Percentiles rank a stretch among this genome's conserved stretches.
Evolutionary conservation across 2,797 vertebrate genomes (phyloP).

Genomic region (Brachyrhaphis roseni): DNA sequence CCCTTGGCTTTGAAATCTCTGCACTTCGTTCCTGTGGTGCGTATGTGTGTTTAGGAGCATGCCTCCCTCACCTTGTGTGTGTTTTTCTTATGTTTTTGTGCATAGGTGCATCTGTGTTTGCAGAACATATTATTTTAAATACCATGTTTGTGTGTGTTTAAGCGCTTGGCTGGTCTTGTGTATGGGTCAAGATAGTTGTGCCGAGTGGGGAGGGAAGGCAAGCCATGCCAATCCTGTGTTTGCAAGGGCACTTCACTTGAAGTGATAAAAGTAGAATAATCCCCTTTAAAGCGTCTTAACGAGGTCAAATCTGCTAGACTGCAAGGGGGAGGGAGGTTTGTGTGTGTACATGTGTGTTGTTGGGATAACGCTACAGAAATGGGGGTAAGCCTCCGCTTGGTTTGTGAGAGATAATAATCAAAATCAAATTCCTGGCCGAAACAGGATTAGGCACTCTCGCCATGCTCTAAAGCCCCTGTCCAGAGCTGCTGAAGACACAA

Average conservation of each 20-base stretch:
- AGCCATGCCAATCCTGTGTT: conserved; percentile 71
- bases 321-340: conserved; percentile 43
- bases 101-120: conserved; percentile 39
- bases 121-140: conserved; percentile 43
- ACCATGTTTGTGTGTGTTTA: conserved; percentile 65
- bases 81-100: conserved; percentile 28
- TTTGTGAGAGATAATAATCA: conserved; percentile 82
- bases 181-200: conserved; percentile 63
- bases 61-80: conserved; percentile 42
- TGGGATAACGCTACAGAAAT: conserved; percentile 68
- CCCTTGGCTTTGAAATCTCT: conserved; percentile 72
- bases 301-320: conserved; percentile 77
- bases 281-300: conserved; percentile 81
- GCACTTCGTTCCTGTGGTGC: conserved; percentile 43
- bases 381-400: conserved; percentile 75
- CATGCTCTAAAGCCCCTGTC: conserved; percentile 71
- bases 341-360: conserved; percentile 51
- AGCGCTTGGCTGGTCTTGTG: conserved; percentile 53
- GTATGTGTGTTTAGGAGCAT: conserved; percentile 26
- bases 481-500: conserved; percentile 75
- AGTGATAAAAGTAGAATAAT: conserved; percentile 83
- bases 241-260: conserved; percentile 77
- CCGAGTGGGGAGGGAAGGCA: conserved; percentile 45
- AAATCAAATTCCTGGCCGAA: conserved; percentile 82
- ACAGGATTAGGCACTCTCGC: conserved; percentile 80